Evolutionary conservation across 2,888 invertebrate species (phyloP).

Genomic region (Diabrotica balteata): DNA sequence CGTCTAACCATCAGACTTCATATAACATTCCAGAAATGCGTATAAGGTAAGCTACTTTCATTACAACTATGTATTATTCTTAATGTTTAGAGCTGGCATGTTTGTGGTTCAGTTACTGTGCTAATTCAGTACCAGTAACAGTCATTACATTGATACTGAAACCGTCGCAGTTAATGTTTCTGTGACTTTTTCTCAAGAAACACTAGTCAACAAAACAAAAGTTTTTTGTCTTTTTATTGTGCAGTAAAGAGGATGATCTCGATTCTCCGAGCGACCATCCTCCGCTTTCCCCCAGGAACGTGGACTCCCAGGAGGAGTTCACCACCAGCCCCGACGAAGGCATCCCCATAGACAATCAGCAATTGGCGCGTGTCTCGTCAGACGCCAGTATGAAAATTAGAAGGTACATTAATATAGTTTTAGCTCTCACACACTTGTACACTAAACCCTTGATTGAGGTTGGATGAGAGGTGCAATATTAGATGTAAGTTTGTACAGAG

Average conservation of each 20-base stretch:
- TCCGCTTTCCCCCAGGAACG: constrained; percentile 53
- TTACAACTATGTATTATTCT: too few relatives aligned
- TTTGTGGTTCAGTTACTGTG: neutral
- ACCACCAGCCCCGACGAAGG: constrained; percentile 36
- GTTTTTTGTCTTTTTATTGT: too few relatives aligned
- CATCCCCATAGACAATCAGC: constrained; percentile 45
- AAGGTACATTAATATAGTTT: constrained; percentile 56
- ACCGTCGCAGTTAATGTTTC: too few relatives aligned
- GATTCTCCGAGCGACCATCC: constrained; percentile 60
- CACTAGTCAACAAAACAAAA: too few relatives aligned
- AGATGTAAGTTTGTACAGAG: constrained; percentile 1
- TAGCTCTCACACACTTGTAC: constrained; percentile 51
- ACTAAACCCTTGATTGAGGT: constrained; percentile 50
- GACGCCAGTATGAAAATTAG: constrained; percentile 55
- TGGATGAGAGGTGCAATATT: constrained; percentile 20
- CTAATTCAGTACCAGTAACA: too few relatives aligned
- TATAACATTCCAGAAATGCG: constrained; percentile 57
- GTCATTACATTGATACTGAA: too few relatives aligned
- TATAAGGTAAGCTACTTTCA: constrained; percentile 49
- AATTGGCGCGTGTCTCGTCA: constrained; percentile 46
- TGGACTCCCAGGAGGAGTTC: constrained; percentile 52
- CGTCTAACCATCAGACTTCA: constrained; percentile 55
- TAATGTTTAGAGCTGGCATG: neutral
- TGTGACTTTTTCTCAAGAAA: too few relatives aligned
- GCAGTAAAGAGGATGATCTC: constrained; percentile 58